A percentile compares a stretch with the other conserved stretches of the same genome.
Conservation (phyloP, 2,797 vertebrate species). For the Parotocinclus haroldoi region DNA sequence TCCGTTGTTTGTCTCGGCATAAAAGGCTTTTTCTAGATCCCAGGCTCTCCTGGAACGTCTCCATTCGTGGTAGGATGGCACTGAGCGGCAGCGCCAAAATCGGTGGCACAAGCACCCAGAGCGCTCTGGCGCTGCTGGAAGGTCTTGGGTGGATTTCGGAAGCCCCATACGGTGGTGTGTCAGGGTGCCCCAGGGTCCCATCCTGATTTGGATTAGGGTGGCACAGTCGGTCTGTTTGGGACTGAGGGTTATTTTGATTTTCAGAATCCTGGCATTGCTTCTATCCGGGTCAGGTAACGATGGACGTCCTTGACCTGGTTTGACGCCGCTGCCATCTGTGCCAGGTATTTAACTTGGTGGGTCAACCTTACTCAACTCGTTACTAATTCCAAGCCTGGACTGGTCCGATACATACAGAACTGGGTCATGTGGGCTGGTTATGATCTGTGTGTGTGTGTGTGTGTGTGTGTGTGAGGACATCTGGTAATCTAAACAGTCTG, state of each 20-base stretch:
- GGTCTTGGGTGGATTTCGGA: background rate
- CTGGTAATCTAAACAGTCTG: constrained; percentile 72
- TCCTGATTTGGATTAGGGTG: background rate
- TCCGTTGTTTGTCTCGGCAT: background rate
- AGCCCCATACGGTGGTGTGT: too few relatives aligned
- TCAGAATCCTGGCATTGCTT: background rate
- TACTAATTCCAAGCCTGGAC: background rate
- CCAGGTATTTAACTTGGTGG: background rate
- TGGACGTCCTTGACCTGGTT: too few relatives aligned
- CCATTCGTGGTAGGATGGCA: background rate
- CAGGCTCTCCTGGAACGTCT: too few relatives aligned
- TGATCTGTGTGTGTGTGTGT: constrained; percentile 19
- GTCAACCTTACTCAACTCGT: too few relatives aligned
- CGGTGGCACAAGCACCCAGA: too few relatives aligned
- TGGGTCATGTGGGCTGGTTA: background rate
- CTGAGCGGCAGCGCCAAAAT: too few relatives aligned
- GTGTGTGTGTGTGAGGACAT: background rate
- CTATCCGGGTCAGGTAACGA: too few relatives aligned
- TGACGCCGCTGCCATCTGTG: background rate
- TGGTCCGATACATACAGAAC: background rate
- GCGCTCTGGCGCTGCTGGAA: too few relatives aligned
- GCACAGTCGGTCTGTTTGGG: too few relatives aligned
- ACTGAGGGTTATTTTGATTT: background rate
- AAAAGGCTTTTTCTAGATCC: constrained; percentile 13
- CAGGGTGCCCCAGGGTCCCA: background rate